Conservation (phyloP, 1,140 invertebrate genomes). For the Homalodisca vitripennis region DNA sequence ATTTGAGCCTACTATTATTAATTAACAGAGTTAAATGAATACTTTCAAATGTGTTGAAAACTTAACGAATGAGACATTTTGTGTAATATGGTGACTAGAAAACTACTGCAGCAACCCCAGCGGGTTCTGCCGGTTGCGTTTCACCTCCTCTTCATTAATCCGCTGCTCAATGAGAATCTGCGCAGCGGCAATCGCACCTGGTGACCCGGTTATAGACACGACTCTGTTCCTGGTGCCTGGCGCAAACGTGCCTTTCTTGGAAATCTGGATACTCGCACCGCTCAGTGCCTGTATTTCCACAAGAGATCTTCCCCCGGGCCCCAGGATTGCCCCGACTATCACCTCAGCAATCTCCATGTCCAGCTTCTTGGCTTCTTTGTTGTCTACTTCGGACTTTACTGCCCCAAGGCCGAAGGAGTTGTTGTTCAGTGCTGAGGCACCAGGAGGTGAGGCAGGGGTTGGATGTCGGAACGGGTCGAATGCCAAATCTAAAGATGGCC, state of each 20-base stretch:
- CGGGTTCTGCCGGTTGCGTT: conserved; percentile 75
- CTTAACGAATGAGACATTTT: neutral
- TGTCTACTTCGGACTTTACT: conserved; percentile 15
- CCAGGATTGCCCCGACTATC: conserved; percentile 96
- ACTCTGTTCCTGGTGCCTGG: conserved; percentile 95
- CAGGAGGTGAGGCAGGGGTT: conserved; percentile 59
- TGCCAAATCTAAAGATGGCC: conserved; percentile 49
- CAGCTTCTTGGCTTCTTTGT: conserved; percentile 56
- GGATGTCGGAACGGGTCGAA: conserved; percentile 73
- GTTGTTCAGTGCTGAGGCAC: conserved; percentile 64
- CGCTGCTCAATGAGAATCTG: conserved; percentile 94
- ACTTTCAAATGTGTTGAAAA: neutral
- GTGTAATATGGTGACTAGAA: conserved; percentile 2
- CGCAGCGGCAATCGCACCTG: conserved; percentile 83
- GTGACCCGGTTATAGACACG: conserved; percentile 90
- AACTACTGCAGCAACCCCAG: conserved; percentile 36
- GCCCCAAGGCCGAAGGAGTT: conserved; percentile 63
- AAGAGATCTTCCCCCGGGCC: conserved; percentile 91
- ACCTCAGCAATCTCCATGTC: conserved; percentile 88
- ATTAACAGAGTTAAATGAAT: conserved; percentile 12
- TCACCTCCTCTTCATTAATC: conserved; percentile 92
- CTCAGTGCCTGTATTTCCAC: conserved; percentile 96
- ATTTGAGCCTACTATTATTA: conserved; percentile 5
- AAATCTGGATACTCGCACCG: conserved; percentile 96
- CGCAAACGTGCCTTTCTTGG: conserved; percentile 96